phyloP scores from a whole-genome alignment of 2,888 invertebrate species.

The Empis livida region DNA sequence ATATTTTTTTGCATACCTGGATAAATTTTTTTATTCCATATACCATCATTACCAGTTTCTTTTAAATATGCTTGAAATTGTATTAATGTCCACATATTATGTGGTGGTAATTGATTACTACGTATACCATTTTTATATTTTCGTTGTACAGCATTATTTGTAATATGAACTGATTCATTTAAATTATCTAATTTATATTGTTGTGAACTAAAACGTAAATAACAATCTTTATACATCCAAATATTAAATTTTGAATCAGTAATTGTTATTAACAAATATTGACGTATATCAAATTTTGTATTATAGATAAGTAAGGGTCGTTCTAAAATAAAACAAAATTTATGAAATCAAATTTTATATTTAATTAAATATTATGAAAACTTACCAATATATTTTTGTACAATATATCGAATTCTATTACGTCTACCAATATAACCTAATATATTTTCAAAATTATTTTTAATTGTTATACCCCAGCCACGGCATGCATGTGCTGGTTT shows the following conservation, averaged over 20 bases:
- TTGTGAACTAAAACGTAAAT: constrained; percentile 76
- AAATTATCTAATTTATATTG: constrained; percentile 64
- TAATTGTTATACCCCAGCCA: constrained; percentile 32
- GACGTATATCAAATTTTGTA: constrained; percentile 84
- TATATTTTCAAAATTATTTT: not conserved
- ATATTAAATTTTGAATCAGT: constrained; percentile 62
- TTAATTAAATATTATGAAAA: not conserved
- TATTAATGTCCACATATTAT: constrained; percentile 76
- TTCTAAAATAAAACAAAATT: constrained; percentile 37
- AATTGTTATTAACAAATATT: constrained; percentile 67
- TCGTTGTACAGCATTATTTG: constrained; percentile 76
- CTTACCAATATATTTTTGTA: constrained; percentile 1
- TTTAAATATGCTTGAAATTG: constrained; percentile 53
- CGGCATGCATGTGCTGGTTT: constrained; percentile 63
- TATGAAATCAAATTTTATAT: not conserved
- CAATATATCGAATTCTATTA: not conserved
- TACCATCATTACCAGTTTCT: constrained; percentile 31
- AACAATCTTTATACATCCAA: constrained; percentile 78
- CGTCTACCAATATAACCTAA: not conserved
- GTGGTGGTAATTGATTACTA: constrained; percentile 47
- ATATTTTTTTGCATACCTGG: constrained; percentile 76
- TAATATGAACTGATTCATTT: constrained; percentile 75
- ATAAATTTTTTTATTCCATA: constrained; percentile 61
- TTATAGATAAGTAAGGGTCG: constrained; percentile 67
- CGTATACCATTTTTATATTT: constrained; percentile 36